Base-by-base conservation (phyloP, 2,888 invertebrate species). In the Arctia plantaginis region DNA sequence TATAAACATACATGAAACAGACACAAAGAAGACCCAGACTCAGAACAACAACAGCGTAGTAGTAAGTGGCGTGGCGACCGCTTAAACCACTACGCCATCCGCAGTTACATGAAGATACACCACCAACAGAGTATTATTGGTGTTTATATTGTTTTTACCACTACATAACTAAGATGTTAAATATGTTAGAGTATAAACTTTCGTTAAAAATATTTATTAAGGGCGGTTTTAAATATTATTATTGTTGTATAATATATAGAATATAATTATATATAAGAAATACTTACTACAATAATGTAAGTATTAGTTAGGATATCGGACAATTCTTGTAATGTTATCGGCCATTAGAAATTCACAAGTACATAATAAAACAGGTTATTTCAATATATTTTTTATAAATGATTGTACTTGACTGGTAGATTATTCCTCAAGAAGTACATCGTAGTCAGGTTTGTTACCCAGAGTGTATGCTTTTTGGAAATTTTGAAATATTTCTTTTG, bases 401-500 rank as follows among this genome's bases (percentile, higher is more conserved):
- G 12, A 55, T n/a, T 7, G 23, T 33, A 30, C 41, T 15, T 7
- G 35, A 35, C 35, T 15, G n/a, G 59, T 35, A 39, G 27, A 55
- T 70, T 64, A 74, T 30, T 72, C 73, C 79, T 88, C 79, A 66
- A 85, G 83, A 27, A 93, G 82, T 35, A 90, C 13, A 23, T 93
- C 90, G 73, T 93, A 94, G 74, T 92, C 83, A 4, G 90, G 88
- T 13, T 82, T 82, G 1, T 77, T 65, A 23, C 90, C 91, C 4
- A 27, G 30, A 30, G 23, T 73, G 71, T 90, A 94, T 0, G 84
- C 78, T 69, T 92, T 92, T 15, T 96, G 86, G 86, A 96, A 97
- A 85, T 96, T 96, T 1, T 95, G 89, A 76, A 97, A 96, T 6
- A 94, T 90, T 65, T 97, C 96, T 15, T 96, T 93, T 41, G 96